Conservation (phyloP, 2,888 invertebrate genomes). For the Spilosoma lubricipeda region DNA sequence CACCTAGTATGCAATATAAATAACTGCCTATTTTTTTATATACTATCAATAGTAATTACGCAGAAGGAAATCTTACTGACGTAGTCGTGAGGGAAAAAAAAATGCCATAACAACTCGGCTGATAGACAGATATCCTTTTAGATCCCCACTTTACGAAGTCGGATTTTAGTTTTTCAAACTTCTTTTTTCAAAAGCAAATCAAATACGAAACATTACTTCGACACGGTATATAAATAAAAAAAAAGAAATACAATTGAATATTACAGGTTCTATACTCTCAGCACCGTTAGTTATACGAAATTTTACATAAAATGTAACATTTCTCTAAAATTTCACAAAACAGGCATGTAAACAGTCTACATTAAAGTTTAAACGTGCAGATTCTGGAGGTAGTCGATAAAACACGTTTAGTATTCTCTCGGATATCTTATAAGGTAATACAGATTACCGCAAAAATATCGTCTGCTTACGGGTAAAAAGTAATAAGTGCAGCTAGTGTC, state of each 20-base stretch:
- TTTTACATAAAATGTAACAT: background rate
- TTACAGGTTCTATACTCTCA: background rate
- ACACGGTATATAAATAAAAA: background rate
- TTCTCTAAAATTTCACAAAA: background rate
- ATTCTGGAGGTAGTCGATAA: background rate
- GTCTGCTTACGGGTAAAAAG: too few relatives aligned
- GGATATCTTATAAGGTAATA: background rate
- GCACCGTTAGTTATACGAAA: background rate
- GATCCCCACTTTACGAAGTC: too few relatives aligned
- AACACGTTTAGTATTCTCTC: background rate
- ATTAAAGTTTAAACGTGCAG: background rate
- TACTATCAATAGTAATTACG: too few relatives aligned
- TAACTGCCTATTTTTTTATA: too few relatives aligned
- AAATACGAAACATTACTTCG: background rate
- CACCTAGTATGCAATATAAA: too few relatives aligned
- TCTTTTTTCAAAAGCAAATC: too few relatives aligned
- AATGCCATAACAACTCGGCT: too few relatives aligned
- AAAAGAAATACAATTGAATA: background rate
- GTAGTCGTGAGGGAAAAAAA: too few relatives aligned
- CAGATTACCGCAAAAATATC: background rate
- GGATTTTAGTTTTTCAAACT: too few relatives aligned
- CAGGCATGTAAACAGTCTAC: background rate
- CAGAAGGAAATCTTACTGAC: too few relatives aligned
- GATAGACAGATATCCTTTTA: too few relatives aligned
- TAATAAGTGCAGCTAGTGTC: too few relatives aligned